Base-by-base conservation (phyloP, 1,140 invertebrate species). In the Apis laboriosa region DNA sequence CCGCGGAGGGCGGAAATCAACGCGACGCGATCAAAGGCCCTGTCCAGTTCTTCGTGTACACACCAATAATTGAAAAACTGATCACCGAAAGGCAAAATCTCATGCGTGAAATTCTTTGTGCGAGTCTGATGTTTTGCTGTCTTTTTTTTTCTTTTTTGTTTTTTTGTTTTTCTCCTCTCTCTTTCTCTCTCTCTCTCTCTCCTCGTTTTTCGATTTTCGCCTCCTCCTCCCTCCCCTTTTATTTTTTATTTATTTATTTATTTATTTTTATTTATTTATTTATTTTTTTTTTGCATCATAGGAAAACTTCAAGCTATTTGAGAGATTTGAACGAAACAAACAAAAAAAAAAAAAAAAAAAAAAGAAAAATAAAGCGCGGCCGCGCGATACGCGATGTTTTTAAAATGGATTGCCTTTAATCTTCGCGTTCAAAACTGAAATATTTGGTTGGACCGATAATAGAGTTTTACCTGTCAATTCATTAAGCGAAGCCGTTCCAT, bases 1-100 rank as follows among this genome's bases (percentile, higher is more conserved):
- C 53, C 56, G 24, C 51, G 24, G n/a, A 72, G 43, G 13, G 68
- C 70, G 64, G 68, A 79, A 84, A 84, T 84, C 82, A 82, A 68
- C 71, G 55, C 55, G 78, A 76, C 80, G 43, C 80, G 79, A 83
- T 85, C 84, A 85, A 85, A 83, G 80, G 84, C 84, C 64, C 24
- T 13, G 43, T 15, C 63, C 63, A 4, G 66, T 67, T 77, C 79
- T 77, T 77, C 79, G 63, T 64, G 60, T 70, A 72, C 70, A 63
- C 66, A 12, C 53, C 84, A 70, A 83, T 85, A 82, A 85, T 85
- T 85, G 79, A 83, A 85, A 84, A 83, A 83, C 80, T 83, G 73
- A 83, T 85, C 84, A 81, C 68, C 77, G 77, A 71, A 60, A 70
- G 81, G 67, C 68, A 51, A 73, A 83, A 83, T 71, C 68, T 83